Percentiles rank a stretch among this genome's conserved stretches.
Conservation (phyloP, 2,797 vertebrate genomes). For the Sphaeramia orbicularis region DNA sequence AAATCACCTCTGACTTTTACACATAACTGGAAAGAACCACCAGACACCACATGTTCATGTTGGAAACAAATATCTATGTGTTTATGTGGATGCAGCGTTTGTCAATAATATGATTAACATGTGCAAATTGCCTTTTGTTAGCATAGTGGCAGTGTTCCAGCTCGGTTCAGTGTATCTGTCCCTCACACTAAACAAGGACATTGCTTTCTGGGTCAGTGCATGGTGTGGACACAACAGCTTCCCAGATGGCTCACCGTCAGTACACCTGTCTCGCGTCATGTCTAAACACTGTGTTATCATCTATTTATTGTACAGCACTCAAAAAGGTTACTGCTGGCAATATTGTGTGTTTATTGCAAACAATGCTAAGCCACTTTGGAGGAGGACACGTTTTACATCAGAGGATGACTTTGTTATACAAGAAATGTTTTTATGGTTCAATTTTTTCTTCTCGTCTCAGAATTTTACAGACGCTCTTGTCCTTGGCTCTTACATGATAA, state of each 20-base stretch:
- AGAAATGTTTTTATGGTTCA: too few species aligned
- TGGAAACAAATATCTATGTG: not conserved
- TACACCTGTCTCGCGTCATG: slow-evolving; percentile 43
- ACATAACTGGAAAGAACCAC: too few species aligned
- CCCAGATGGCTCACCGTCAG: slow-evolving; percentile 54
- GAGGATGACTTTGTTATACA: too few species aligned
- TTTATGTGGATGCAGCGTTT: not conserved
- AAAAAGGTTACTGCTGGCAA: slow-evolving; percentile 1
- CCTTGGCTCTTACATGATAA: too few species aligned
- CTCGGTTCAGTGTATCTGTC: slow-evolving; percentile 21
- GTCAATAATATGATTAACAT: slow-evolving; percentile 1
- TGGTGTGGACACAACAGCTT: slow-evolving; percentile 55
- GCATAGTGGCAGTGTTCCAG: not conserved
- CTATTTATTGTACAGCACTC: not conserved
- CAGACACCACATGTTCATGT: not conserved
- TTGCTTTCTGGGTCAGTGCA: slow-evolving; percentile 59
- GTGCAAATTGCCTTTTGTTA: slow-evolving; percentile 4
- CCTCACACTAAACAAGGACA: slow-evolving; percentile 37
- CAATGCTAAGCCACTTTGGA: not conserved
- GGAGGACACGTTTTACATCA: too few species aligned
- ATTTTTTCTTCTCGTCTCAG: too few species aligned
- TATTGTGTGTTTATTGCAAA: slow-evolving; percentile 8
- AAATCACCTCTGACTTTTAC: slow-evolving; percentile 18
- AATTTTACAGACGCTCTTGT: too few species aligned
- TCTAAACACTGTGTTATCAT: slow-evolving; percentile 41